Percentiles rank a stretch among this genome's conserved stretches.
Conservation (phyloP, 2,113 vertebrate species). For the Zosterops pallidus region DNA sequence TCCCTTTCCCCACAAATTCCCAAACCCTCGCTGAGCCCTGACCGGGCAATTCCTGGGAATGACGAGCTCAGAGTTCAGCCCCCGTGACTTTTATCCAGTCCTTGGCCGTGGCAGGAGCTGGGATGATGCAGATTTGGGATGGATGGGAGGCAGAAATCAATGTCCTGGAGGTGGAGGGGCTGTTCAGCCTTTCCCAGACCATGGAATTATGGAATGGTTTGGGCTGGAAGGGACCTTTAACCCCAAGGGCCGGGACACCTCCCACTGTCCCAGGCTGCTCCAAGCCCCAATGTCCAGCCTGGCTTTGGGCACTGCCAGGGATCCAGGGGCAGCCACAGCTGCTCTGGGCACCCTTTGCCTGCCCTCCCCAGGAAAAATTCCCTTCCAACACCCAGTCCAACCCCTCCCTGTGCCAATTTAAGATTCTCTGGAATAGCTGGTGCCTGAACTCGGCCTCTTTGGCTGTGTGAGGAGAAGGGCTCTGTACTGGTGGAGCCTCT, state of each 20-base stretch:
- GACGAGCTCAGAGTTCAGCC: not conserved
- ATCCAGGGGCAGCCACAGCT: not conserved
- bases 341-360: not conserved
- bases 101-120: not conserved
- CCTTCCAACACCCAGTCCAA: not conserved
- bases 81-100: accelerated
- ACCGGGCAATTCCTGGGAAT: not conserved
- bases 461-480: not conserved
- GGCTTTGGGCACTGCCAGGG: not conserved
- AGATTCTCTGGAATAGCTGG: accelerated
- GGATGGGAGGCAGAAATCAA: not conserved
- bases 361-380: not conserved
- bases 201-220: not conserved
- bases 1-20: not conserved
- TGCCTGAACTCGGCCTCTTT: not conserved
- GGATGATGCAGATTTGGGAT: not conserved
- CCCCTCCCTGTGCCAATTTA: not conserved
- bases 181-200: not conserved
- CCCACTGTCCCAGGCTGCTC: accelerated
- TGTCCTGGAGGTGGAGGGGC: not conserved
- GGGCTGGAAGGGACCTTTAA: not conserved
- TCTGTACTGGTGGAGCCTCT: not conserved
- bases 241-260: not conserved
- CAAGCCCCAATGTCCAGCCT: no score
- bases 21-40: not conserved